Evolutionary conservation across 2,797 vertebrate genomes (phyloP), one percentile per base, ranked within the genome.

Genomic region (Alosa sapidissima): DNA sequence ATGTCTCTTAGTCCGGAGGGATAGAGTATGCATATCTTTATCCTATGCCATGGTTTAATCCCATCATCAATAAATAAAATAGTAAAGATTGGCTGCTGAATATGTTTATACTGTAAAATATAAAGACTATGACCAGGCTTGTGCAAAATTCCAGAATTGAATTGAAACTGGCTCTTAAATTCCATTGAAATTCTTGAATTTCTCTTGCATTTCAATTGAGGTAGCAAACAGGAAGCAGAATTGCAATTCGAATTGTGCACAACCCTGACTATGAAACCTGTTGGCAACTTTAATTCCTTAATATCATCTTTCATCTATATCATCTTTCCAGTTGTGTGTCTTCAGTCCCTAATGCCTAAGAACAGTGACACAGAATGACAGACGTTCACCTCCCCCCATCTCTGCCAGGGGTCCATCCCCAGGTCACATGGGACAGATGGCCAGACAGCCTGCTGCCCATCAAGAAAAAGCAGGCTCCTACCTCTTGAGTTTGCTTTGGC

Each of bases 381-480:
- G 72, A 47, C 36, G 45, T 78, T 47, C 36, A 47, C 68, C 68
- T 13, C n/a, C 65, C 33, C 72, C 19, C 2, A 5, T 78, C 16
- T 47, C 36, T 47, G 36, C 72, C 41, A 78, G 72, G 41, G 72
- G 36, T 45, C 72, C 72, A 47, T 78, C 41, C 72, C 72, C 41
- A 6, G 72, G 72, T 78, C 24, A 87, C 81, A 33, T 16, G 81
- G 65, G 54, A 60, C 81, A 68, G 55, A 16, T 6, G 82, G 78
- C 78, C 88, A 49, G 81, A 82, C 81, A 81, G 72, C 58, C 81
- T 82, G 52, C 19, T 82, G 84, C 81, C 68, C 62, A 78, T 88
- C 92, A 90, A 91, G 33, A 85, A 82, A 93, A 91, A 91, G 33
- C 85, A 82, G 88, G 83, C n/a, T 93, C 95, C 94, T 95, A 95